Evolutionary conservation across 2,113 vertebrate genomes (phyloP).

Genomic region (Onychorhynchus coronatus): DNA sequence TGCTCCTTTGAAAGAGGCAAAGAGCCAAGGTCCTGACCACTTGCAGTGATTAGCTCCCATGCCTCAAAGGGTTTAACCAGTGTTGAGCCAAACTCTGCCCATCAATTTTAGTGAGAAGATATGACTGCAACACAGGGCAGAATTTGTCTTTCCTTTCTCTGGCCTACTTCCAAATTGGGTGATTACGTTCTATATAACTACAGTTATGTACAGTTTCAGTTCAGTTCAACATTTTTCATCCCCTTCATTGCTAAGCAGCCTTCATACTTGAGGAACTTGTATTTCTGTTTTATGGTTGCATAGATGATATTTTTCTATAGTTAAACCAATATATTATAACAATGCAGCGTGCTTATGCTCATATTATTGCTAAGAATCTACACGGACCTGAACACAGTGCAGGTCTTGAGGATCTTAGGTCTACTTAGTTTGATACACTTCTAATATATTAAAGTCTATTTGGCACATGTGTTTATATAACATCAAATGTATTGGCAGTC

Average conservation of each 20-base stretch:
- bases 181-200: neutral
- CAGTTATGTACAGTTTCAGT: neutral
- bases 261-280: neutral
- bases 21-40: neutral
- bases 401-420: neutral
- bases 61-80: neutral
- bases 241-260: neutral
- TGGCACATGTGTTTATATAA: neutral
- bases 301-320: neutral
- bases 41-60: neutral
- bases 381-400: neutral
- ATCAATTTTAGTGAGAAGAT: neutral
- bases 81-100: neutral
- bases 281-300: neutral
- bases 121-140: slow-evolving; percentile 1
- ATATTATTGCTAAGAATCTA: neutral
- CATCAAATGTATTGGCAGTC: neutral
- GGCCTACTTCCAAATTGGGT: neutral
- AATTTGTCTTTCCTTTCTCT: neutral
- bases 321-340: neutral
- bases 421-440: neutral
- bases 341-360: neutral
- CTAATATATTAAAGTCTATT: neutral
- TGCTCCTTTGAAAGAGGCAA: neutral
- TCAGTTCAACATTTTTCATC: neutral